A percentile compares a stretch with the other conserved stretches of the same genome.
phyloP scores from a whole-genome alignment of 2,888 invertebrate species.

The Caenorhabditis sp. region DNA sequence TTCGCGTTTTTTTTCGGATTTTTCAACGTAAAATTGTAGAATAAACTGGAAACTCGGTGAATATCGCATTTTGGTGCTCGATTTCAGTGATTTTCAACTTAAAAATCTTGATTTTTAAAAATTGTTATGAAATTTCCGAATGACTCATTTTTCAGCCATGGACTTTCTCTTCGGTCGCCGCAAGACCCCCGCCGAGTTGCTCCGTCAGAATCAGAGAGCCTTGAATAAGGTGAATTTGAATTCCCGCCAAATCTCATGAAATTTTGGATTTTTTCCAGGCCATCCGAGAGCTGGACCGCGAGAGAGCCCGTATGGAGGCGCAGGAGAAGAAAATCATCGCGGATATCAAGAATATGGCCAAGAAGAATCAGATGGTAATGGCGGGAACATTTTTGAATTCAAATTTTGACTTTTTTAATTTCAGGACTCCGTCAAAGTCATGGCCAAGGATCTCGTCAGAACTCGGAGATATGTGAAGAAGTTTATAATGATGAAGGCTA shows the following conservation, averaged over 20 bases:
- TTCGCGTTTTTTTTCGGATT: neutral
- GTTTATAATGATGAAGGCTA: slow-evolving; percentile 99
- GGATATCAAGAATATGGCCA: slow-evolving; percentile 98
- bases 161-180: slow-evolving; percentile 92
- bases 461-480: slow-evolving; percentile 96
- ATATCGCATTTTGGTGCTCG: too few species aligned
- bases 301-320: slow-evolving; percentile 90
- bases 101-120: neutral
- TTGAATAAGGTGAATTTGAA: slow-evolving; percentile 88
- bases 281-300: slow-evolving; percentile 93
- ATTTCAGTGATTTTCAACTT: too few species aligned
- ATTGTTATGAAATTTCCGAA: slow-evolving; percentile 40
- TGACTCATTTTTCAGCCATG: slow-evolving; percentile 72
- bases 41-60: neutral
- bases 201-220: slow-evolving; percentile 97
- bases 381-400: slow-evolving; percentile 46
- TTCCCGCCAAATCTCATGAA: neutral
- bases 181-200: slow-evolving; percentile 97
- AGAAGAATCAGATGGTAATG: slow-evolving; percentile 99
- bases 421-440: slow-evolving; percentile 98
- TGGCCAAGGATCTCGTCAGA: slow-evolving; percentile 98
- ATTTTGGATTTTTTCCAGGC: slow-evolving; percentile 86
- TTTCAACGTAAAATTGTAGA: too few species aligned
- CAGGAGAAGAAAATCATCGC: slow-evolving; percentile 98
- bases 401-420: neutral